These are phyloP conservation scores for Papilio polyxenes DNA, from an alignment of 1,140 invertebrate species.

Conservation along the genomic window DNA sequence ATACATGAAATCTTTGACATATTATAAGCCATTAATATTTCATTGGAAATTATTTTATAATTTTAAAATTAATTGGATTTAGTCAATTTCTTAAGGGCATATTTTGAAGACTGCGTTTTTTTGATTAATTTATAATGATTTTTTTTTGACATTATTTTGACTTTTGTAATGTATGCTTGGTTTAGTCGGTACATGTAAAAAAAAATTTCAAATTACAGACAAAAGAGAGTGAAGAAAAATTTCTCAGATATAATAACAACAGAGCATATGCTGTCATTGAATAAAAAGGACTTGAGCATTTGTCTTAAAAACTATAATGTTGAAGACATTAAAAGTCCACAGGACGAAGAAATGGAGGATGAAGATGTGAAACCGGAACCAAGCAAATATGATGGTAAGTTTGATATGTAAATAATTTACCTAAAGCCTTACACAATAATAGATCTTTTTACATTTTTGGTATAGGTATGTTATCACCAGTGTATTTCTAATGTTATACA, in stretches of 20 bases:
- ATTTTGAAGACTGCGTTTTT: not conserved
- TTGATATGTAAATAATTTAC: not conserved
- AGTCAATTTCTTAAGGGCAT: not conserved
- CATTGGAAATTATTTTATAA: not conserved
- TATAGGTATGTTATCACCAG: too few relatives aligned
- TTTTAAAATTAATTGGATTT: not conserved
- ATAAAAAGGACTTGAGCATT: conserved; percentile 68
- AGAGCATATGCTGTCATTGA: conserved; percentile 68
- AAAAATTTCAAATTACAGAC: conserved; percentile 57
- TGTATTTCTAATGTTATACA: too few relatives aligned
- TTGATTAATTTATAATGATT: too few relatives aligned
- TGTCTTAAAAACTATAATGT: conserved; percentile 71
- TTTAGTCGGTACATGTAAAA: not conserved
- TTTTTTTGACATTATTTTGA: not conserved
- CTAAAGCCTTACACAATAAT: not conserved
- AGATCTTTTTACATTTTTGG: not conserved
- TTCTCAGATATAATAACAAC: conserved; percentile 74
- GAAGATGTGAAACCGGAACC: conserved; percentile 68
- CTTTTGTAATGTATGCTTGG: not conserved
- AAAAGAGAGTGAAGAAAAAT: conserved; percentile 72
- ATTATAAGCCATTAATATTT: too few relatives aligned
- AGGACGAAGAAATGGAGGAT: conserved; percentile 67
- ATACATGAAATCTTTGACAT: not conserved
- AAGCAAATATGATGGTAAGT: conserved; percentile 75
- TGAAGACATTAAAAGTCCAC: conserved; percentile 57